Base-by-base conservation (phyloP, 2,797 vertebrate genomes). In the Tinamus major region DNA sequence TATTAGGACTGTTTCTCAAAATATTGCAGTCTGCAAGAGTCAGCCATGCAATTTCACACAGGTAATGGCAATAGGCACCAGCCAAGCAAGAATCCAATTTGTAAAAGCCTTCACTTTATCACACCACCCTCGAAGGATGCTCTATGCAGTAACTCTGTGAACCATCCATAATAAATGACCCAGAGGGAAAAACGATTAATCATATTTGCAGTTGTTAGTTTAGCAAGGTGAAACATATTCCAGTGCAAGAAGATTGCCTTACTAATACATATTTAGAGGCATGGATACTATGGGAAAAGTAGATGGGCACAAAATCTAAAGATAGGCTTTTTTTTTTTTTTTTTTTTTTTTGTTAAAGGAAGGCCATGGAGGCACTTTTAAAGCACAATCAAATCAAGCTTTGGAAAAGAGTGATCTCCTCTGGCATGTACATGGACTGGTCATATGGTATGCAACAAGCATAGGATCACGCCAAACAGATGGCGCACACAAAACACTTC, bases 141-240 rank as follows among this genome's bases (percentile, higher is more conserved):
- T 84, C 63, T 87, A 19, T n/a, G 13, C 58, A 63, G 69, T 61
- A 91, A 65, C 58, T 79, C 41, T 67, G 58, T 77, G 61, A 91
- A 48, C 84, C 79, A 91, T 91, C 92, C 91, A 89, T 95, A 97
- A 97, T 92, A 96, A 97, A 96, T 93, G 87, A 95, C 79, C 77
- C 35, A 1, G 2, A 93, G 69, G 85, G 79, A 72, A 85, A 94
- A 94, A 72, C 89, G 79, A 97, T 97, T 94, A 97, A 96, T 97
- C 70, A 69, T 91, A 92, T 92, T 95, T 85, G 74, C 72, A 90
- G 59, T 81, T 89, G 44, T 70, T 96, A 77, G 67, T 80, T 96
- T 96, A 96, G 79, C 91, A 96, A 97, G 91, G 89, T 96, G 85
- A 95, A 88, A 94, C 71, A 84, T 59, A 90, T 95, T 95, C 87